Base-by-base conservation (phyloP, 2,113 vertebrate species). In the Sinocyclocheilus anshuiensis region DNA sequence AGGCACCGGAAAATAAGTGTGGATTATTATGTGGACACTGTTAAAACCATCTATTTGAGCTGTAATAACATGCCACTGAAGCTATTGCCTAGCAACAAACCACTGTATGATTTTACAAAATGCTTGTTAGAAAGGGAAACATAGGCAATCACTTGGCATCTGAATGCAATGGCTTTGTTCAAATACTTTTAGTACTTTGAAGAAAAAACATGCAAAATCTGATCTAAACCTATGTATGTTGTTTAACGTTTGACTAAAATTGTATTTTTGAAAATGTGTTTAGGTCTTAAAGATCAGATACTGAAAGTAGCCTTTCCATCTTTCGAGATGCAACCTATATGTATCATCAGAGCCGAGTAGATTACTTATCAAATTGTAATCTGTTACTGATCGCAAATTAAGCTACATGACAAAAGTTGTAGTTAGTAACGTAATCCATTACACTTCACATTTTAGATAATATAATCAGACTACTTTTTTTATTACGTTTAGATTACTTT, bases 81-180 rank as follows among this genome's bases (percentile, higher is more conserved):
- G 48, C 63, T 39, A 79, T 53, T 80, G 50, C 16, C 63, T 85
- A 76, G 84, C 75, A 85, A 76, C 84, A 85, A 53, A 63, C 61
- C 39, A 24, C 59, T 39, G 75, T 50, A 69, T 78, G 45, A 85
- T 78, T 24, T 80, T 59, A 33, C 13, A 59, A 63, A 45, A 24
- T 75, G 63, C 36, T 24, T 72, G 8, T 16, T 9, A 63, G 36
- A 67, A 61, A 63, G 61, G 61, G 24, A 48, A 81, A 33, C 12
- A n/a, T 57, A 22, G 61, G 12, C 63, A 80, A 11, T 71, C 2
- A 45, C 4, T 12, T 18, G 24, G 33, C 20, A 59, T 86, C 26
- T 45, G 22, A 13, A 22, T 72, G 22, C 50, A 22, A 24, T 80
- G 69, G 57, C 57, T 76, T 53, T 24, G 45, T 16, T 75, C 12